phyloP scores from a whole-genome alignment of 1,140 invertebrate species.

The Hylyphantes graminicola region DNA sequence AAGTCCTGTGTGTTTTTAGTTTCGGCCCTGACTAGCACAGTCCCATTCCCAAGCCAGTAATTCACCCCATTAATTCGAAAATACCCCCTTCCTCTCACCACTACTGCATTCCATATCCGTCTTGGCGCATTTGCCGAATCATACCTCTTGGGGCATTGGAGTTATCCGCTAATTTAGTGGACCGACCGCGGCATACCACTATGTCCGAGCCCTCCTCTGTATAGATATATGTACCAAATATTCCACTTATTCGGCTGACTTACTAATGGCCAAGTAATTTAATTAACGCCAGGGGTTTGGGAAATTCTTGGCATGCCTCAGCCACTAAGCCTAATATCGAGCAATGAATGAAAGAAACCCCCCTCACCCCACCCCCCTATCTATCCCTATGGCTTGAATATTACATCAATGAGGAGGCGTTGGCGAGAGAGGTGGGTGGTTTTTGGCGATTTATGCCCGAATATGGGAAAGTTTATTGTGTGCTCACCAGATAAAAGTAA shows the following conservation, averaged over 20 bases:
- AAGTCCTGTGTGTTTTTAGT: too few species aligned
- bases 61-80: constrained; percentile 15
- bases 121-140: too few species aligned
- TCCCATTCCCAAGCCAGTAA: too few species aligned
- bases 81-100: neutral
- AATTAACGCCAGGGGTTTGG: constrained; percentile 58
- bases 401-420: constrained; percentile 55
- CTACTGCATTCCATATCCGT: neutral
- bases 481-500: too few species aligned
- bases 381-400: constrained; percentile 22
- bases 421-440: neutral
- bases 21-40: too few species aligned
- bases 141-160: neutral
- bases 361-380: constrained; percentile 3
- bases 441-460: constrained; percentile 35
- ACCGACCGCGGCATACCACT: constrained; percentile 44
- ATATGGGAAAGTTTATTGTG: too few species aligned
- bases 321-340: constrained; percentile 60
- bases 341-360: constrained; percentile 58
- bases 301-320: constrained; percentile 59
- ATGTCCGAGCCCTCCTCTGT: constrained; percentile 28
- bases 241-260: constrained; percentile 44
- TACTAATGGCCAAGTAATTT: constrained; percentile 61
- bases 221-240: constrained; percentile 7
- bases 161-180: constrained; percentile 59